Evolutionary conservation across 2,113 vertebrate species (phyloP), one percentile per base, ranked within the genome.

Genomic region (Columba livia): DNA sequence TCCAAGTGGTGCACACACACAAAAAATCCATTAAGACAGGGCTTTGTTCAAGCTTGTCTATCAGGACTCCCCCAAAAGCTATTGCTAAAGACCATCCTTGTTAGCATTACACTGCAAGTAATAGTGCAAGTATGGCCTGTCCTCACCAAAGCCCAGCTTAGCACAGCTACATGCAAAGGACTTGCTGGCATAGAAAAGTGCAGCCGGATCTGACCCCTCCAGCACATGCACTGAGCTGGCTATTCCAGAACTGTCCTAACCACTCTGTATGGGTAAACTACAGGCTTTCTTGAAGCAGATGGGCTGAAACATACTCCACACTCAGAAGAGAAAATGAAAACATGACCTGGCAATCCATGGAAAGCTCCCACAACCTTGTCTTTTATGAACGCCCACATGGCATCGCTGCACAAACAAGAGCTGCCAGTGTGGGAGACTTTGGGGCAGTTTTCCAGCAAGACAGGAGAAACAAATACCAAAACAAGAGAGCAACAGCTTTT

Each of bases 401-500:
- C 79, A n/a, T 9, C n/a, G 72, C 95, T 67, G 81, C 65, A 65
- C 87, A 62, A 79, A 81, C 87, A 82, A 57, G 83, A 91, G 66
- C 95, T 95, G 94, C 94, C 89, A 77, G 85, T 25, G 87, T 65
- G 87, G 94, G 95, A 96, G 91, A 82, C 71, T 77, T 25, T 20
- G 93, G 91, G 94, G 91, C 93, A 47, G 6, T 10, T 50, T 91
- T 95, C 94, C 96, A 97, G 84, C 81, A 15, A 91, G 87, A 77
- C 81, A 90, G 89, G 75, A 93, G 93, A 94, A 93, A 83, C 93
- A 93, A 95, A 93, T 47, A 86, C 32, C 91, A 36, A 85, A 62
- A 21, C 67, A 74, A 78, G 89, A 82, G 85, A 94, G 93, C 44
- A 62, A 50, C 74, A 87, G 80, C 78, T 12, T 51, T 85, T 57